Evolutionary conservation across 2,888 invertebrate species (phyloP).

Genomic region (Apamea sordens): DNA sequence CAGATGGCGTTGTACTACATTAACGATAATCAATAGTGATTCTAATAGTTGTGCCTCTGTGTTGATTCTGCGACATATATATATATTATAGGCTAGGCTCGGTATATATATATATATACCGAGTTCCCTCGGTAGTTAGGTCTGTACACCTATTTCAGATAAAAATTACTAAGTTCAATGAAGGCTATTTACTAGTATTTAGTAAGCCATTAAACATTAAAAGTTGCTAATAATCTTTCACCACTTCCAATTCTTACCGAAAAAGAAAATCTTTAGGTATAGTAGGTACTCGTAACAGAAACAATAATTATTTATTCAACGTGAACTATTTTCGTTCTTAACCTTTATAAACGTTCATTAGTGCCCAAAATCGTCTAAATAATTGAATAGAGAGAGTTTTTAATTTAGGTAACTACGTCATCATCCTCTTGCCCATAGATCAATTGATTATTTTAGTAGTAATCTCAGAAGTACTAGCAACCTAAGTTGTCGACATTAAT

Average conservation of each 20-base stretch:
- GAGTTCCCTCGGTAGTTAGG: not conserved
- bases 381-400: not conserved
- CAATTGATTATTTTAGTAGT: not conserved
- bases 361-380: constrained; percentile 2
- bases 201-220: not conserved
- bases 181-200: not conserved
- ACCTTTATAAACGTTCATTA: constrained; percentile 31
- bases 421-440: not conserved
- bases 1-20: no score
- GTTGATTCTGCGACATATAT: no score
- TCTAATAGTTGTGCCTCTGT: no score
- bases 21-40: no score
- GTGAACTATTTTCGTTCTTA: constrained; percentile 31
- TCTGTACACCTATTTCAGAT: not conserved
- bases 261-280: not conserved
- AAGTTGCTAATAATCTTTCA: not conserved
- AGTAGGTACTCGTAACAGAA: constrained; percentile 8
- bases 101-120: no score
- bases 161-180: not conserved
- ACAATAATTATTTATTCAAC: constrained; percentile 30
- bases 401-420: not conserved
- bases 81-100: no score
- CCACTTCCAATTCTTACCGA: not conserved
- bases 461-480: not conserved
- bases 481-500: not conserved